Conservation (phyloP, 2,888 invertebrate genomes). For the Tenthredo mesomela region DNA sequence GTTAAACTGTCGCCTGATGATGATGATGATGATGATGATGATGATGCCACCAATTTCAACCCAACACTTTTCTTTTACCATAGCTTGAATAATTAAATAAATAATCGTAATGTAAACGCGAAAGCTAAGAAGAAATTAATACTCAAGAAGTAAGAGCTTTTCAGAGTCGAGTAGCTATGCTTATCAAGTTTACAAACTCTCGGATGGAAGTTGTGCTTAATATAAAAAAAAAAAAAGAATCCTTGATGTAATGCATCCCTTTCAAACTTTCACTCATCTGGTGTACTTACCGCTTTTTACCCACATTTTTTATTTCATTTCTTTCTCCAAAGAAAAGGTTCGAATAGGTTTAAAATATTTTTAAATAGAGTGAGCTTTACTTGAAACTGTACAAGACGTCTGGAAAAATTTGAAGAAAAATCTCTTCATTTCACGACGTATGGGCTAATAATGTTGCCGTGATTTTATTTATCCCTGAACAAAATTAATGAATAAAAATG, state of each 20-base stretch:
- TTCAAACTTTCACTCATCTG: conserved; percentile 5
- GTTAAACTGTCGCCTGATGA: not conserved
- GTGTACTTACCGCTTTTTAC: not conserved
- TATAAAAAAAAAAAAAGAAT: conserved; percentile 2
- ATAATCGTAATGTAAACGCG: not conserved
- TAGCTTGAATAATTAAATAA: not conserved
- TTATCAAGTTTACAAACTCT: conserved; percentile 25
- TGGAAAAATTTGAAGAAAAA: not conserved
- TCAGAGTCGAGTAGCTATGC: not conserved
- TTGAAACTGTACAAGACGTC: not conserved
- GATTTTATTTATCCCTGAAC: not conserved
- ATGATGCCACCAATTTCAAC: not conserved
- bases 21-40: not conserved
- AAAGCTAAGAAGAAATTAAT: not conserved
- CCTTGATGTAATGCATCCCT: not conserved
- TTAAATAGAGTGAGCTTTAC: not conserved
- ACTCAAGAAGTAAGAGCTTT: not conserved
- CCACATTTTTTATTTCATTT: not conserved
- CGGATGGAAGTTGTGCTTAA: not conserved
- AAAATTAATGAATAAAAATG: too few species aligned
- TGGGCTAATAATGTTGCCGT: not conserved
- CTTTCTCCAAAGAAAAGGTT: not conserved
- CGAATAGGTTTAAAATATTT: not conserved
- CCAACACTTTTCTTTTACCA: not conserved
- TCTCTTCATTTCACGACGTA: not conserved